These are phyloP conservation scores for Lacanobia oleracea DNA, from an alignment of 2,888 invertebrate genomes.

Conservation along the genomic window DNA sequence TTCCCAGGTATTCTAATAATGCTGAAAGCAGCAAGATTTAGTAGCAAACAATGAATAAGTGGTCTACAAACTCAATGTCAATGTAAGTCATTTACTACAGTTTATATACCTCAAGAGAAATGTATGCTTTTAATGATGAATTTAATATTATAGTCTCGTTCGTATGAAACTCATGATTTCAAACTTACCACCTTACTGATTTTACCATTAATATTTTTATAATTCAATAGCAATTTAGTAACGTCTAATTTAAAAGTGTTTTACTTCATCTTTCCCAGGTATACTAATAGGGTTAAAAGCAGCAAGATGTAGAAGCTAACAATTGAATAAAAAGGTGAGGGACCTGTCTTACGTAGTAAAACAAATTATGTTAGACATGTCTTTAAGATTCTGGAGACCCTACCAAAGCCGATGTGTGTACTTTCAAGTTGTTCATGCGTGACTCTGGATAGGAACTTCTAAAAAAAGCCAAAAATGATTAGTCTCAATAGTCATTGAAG, in stretches of 20 bases:
- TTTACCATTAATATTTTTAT: neutral
- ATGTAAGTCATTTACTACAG: too few species aligned
- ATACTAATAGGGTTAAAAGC: neutral
- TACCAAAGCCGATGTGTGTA: conserved; percentile 89
- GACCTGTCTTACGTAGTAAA: neutral
- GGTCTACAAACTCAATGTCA: too few species aligned
- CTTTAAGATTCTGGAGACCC: conserved; percentile 71
- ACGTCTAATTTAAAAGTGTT: neutral
- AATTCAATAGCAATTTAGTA: too few species aligned
- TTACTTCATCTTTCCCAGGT: conserved; percentile 31
- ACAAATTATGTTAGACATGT: neutral
- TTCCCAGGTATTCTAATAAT: conserved; percentile 26
- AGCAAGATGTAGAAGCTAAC: neutral
- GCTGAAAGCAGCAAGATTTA: neutral
- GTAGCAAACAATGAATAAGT: neutral
- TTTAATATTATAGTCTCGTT: conserved; percentile 76
- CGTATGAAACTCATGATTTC: conserved; percentile 81
- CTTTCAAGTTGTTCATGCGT: conserved; percentile 77
- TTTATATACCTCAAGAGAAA: too few species aligned
- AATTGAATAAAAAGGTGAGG: conserved; percentile 15
- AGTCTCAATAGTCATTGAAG: too few species aligned
- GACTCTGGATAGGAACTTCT: conserved; percentile 88
- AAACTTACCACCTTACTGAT: conserved; percentile 78
- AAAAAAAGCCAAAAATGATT: too few species aligned
- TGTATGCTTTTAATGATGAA: conserved; percentile 51